phyloP scores from a whole-genome alignment of 2,113 vertebrate species.

The Protobothrops mucrosquamatus region DNA sequence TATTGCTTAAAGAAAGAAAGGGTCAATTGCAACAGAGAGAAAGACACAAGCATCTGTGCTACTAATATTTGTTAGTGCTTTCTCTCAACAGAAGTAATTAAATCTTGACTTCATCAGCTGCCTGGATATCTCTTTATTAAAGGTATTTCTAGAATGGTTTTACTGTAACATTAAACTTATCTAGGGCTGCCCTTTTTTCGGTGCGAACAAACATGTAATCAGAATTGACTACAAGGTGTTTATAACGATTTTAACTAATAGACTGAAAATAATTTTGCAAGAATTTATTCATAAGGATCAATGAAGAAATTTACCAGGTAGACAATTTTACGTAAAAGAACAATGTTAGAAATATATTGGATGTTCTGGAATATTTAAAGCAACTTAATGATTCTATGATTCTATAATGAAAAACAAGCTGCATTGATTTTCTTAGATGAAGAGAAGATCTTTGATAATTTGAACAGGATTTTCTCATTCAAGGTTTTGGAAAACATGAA shows the following conservation, averaged over 20 bases:
- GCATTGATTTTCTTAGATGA: neutral
- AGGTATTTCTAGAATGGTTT: neutral
- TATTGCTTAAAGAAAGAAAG: neutral
- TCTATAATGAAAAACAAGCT: neutral
- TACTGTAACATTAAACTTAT: neutral
- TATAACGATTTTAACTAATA: neutral
- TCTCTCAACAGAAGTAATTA: constrained; percentile 10
- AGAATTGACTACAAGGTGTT: neutral
- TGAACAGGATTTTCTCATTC: neutral
- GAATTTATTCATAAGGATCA: neutral
- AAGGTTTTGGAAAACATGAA: neutral
- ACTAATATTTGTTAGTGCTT: neutral
- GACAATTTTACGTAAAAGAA: neutral
- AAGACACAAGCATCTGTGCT: neutral
- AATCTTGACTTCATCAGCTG: neutral
- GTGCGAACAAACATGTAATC: neutral
- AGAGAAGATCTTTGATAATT: neutral
- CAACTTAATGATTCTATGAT: neutral
- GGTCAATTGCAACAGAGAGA: neutral
- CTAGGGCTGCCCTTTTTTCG: neutral
- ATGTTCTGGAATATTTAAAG: neutral
- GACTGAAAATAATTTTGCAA: neutral
- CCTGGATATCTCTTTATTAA: neutral
- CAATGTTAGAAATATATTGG: neutral
- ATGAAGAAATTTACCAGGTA: neutral